Conservation (phyloP, 2,888 invertebrate genomes). For the Rugalucina vietnamica region DNA sequence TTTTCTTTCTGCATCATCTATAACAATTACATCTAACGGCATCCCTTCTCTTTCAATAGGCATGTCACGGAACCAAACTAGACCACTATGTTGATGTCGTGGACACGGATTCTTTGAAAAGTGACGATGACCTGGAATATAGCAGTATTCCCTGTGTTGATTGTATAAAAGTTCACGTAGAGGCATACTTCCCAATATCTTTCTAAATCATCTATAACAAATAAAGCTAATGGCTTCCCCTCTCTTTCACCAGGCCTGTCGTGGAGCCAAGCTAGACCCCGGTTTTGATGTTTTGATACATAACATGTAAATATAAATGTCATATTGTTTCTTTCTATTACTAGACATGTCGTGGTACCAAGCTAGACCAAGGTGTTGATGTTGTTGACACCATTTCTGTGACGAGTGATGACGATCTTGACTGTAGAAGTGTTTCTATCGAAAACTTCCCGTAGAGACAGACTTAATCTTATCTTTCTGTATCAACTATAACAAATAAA, state of each 20-base stretch:
- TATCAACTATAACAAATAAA: too few relatives aligned
- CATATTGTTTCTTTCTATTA: too few relatives aligned
- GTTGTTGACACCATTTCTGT: conserved; percentile 83
- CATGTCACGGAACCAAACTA: neutral
- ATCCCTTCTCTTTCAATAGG: too few relatives aligned
- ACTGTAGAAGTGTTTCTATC: conserved; percentile 80
- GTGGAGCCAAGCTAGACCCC: conserved; percentile 10
- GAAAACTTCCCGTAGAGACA: conserved; percentile 95
- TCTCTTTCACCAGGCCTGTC: too few relatives aligned
- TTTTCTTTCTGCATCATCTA: conserved; percentile 97
- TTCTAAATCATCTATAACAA: too few relatives aligned
- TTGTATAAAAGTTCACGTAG: conserved; percentile 92
- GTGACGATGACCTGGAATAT: conserved; percentile 85
- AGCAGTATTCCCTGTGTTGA: conserved; percentile 84
- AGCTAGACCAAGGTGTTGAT: conserved; percentile 77
- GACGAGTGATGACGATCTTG: conserved; percentile 85
- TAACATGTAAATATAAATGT: too few relatives aligned
- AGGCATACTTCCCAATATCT: conserved; percentile 96
- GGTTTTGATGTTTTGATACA: conserved; percentile 86
- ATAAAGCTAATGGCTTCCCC: too few relatives aligned
- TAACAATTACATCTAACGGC: too few relatives aligned
- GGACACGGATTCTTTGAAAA: conserved; percentile 60
- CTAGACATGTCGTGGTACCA: too few relatives aligned
- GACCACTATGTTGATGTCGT: conserved; percentile 85
- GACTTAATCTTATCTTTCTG: conserved; percentile 97